phyloP scores from a whole-genome alignment of 2,888 invertebrate species.

The Cheilosia impressa region DNA sequence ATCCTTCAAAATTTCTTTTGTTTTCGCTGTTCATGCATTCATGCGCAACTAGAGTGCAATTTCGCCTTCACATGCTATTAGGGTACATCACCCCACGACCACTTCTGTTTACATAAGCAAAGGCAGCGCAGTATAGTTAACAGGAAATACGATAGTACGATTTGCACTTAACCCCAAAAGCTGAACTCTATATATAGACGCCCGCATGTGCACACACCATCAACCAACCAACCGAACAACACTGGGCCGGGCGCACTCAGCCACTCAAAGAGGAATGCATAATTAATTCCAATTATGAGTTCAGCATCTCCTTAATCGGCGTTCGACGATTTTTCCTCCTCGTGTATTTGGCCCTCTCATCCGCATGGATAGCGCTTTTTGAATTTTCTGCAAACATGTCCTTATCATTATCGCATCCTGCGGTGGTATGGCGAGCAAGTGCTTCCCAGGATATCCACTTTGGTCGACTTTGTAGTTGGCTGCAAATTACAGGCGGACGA shows the following conservation, averaged over 20 bases:
- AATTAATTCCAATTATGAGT: slow-evolving; percentile 84
- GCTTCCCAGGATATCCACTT: slow-evolving; percentile 52
- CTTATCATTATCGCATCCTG: slow-evolving; percentile 72
- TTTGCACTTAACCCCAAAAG: slow-evolving; percentile 75
- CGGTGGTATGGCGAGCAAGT: slow-evolving; percentile 38
- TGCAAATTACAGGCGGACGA: slow-evolving; percentile 60
- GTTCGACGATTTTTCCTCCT: slow-evolving; percentile 70
- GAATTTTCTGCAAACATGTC: slow-evolving; percentile 61
- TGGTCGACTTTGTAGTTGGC: slow-evolving; percentile 68
- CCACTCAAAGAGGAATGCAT: slow-evolving; percentile 81
- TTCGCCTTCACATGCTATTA: slow-evolving; percentile 43
- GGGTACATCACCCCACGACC: slow-evolving; percentile 44
- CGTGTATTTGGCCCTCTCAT: not conserved
- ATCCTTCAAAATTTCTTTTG: slow-evolving; percentile 54
- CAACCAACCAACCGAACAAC: not conserved
- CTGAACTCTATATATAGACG: slow-evolving; percentile 55
- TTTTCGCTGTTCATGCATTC: slow-evolving; percentile 53
- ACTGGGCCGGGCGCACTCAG: slow-evolving; percentile 37
- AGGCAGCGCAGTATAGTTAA: slow-evolving; percentile 59
- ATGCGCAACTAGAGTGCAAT: slow-evolving; percentile 54
- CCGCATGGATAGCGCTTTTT: slow-evolving; percentile 18
- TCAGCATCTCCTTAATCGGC: slow-evolving; percentile 82
- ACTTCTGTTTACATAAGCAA: slow-evolving; percentile 61
- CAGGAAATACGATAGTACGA: slow-evolving; percentile 75
- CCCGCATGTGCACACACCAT: slow-evolving; percentile 6